These are phyloP conservation scores for Empidonax traillii DNA, from an alignment of 2,113 vertebrate species.

Conservation along the genomic window DNA sequence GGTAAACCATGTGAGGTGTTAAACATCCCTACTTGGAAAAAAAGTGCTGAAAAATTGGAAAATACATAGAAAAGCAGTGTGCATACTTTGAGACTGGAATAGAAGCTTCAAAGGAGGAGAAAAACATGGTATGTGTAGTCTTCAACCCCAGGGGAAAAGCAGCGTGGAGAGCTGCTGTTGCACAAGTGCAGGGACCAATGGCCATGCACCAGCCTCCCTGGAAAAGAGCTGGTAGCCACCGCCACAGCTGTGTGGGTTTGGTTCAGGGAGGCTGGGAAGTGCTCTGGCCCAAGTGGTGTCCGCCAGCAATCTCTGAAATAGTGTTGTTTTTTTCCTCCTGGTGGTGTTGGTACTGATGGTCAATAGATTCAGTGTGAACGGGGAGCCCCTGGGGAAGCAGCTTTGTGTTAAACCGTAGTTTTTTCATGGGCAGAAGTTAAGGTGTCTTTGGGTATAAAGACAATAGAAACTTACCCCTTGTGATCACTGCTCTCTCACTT, in stretches of 20 bases:
- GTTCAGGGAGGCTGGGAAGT: neutral
- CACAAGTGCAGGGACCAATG: neutral
- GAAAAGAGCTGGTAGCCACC: neutral
- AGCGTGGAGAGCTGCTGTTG: neutral
- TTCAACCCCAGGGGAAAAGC: neutral
- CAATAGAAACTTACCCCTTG: neutral
- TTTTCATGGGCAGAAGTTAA: neutral
- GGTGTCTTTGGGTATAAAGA: neutral
- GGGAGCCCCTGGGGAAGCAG: neutral
- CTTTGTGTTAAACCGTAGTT: neutral
- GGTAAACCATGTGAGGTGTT: neutral
- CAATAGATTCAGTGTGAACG: neutral
- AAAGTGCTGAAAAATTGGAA: neutral
- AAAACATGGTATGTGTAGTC: neutral
- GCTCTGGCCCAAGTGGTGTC: neutral
- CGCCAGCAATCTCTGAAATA: neutral
- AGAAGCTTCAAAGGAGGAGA: conserved; percentile 19
- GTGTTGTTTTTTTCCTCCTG: neutral
- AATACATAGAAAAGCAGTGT: neutral
- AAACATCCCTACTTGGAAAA: neutral
- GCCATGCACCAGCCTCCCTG: neutral
- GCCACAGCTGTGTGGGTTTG: neutral
- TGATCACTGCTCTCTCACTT: neutral
- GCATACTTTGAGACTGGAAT: neutral
- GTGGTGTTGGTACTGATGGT: neutral